Conservation (phyloP, 2,888 invertebrate species). For the Antheraea assamensis region DNA sequence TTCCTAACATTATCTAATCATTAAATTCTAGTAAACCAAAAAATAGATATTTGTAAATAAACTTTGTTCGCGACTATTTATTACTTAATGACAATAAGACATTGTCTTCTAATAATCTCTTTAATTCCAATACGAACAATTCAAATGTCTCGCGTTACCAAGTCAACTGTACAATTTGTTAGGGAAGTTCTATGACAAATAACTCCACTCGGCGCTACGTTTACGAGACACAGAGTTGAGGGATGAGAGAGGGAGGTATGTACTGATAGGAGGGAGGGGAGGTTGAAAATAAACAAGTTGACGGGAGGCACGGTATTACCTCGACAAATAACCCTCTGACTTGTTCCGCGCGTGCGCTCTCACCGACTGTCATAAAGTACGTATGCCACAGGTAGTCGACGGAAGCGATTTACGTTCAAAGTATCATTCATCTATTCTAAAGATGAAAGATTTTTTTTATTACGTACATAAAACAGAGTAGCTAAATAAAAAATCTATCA, state of each 20-base stretch:
- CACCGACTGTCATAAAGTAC: not conserved
- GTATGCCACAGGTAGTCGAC: slow-evolving; percentile 3
- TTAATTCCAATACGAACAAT: not conserved
- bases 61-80: not conserved
- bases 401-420: slow-evolving; percentile 10
- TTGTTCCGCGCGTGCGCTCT: slow-evolving; percentile 38
- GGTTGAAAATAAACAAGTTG: slow-evolving; percentile 47
- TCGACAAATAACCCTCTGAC: slow-evolving; percentile 39
- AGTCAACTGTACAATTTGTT: slow-evolving; percentile 17
- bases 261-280: slow-evolving; percentile 12
- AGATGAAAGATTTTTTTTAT: not conserved
- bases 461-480: not conserved
- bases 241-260: slow-evolving; percentile 19
- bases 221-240: slow-evolving; percentile 19
- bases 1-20: not conserved
- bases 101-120: not conserved
- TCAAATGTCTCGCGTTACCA: slow-evolving; percentile 26
- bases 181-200: slow-evolving; percentile 35
- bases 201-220: slow-evolving; percentile 20
- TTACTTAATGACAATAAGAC: not conserved
- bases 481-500: not conserved
- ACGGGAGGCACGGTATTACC: slow-evolving; percentile 32
- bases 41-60: not conserved
- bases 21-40: not conserved
- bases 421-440: not conserved